Conservation (phyloP, 2,888 invertebrate species). For the Tiliacea citrago region DNA sequence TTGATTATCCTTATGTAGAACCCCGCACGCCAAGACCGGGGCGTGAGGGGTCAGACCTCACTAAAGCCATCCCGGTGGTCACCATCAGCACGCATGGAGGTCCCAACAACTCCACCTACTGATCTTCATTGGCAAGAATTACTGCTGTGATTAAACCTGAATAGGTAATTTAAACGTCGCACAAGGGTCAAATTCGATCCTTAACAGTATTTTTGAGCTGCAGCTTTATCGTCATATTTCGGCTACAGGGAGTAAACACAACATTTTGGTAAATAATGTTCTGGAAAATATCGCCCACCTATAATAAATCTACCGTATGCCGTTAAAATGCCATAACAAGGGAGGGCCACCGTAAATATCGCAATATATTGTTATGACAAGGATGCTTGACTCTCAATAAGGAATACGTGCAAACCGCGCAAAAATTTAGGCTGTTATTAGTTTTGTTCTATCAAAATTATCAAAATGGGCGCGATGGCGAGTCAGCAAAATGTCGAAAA, state of each 20-base stretch:
- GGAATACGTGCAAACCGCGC: constrained; percentile 12
- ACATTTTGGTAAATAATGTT: background rate
- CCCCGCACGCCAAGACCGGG: too few species aligned
- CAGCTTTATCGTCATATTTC: background rate
- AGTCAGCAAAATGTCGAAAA: constrained; percentile 9
- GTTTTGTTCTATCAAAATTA: background rate
- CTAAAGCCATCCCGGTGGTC: too few species aligned
- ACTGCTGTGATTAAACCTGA: background rate
- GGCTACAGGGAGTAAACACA: constrained; percentile 9
- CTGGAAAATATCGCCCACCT: constrained; percentile 9
- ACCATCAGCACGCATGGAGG: background rate
- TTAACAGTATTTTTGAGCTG: too few species aligned
- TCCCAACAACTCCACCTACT: background rate
- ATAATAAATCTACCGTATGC: constrained; percentile 45
- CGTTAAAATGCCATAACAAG: constrained; percentile 48
- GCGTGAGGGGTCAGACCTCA: too few species aligned
- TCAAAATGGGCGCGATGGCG: background rate
- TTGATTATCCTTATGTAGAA: too few species aligned
- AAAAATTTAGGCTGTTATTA: background rate
- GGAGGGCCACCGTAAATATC: constrained; percentile 21
- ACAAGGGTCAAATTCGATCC: background rate
- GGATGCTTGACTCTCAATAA: constrained; percentile 46
- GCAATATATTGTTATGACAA: constrained; percentile 48
- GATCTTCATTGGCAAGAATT: background rate
- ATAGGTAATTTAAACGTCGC: background rate